Evolutionary conservation across 1,140 invertebrate genomes (phyloP), one percentile per base, ranked within the genome.

Genomic region (Drosophila yakuba): DNA sequence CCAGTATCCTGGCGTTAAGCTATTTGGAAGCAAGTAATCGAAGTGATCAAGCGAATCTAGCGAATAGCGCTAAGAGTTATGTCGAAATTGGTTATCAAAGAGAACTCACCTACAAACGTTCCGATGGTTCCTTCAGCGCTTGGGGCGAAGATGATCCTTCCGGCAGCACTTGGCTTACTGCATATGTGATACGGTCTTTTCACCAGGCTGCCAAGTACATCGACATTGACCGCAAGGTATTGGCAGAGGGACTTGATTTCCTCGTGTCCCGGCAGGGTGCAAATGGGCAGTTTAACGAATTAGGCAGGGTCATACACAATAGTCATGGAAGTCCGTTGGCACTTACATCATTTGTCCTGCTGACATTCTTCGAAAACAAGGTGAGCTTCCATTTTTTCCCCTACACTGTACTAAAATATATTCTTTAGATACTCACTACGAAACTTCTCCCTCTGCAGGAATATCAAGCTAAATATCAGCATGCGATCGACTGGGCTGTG

Each of bases 121-220:
- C 93, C 2, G 98, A 99, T 93, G 98, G 98, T 5, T 99, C 98
- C 0, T 99, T 99, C 91, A 98, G 97, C 90, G 96, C 97, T 93
- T 99, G 98, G 92, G 97, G 98, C 48, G 94, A 95, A 72, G 93
- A 93, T 3, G 96, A 98, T 92, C 89, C 93, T 3, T 94, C 93
- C 41, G 97, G 97, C 8, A 98, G 96, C 82, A 96, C 97, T 11
- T 99, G 97, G 97, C 51, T 99, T 20, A 98, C 98, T 5, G 97
- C 98, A 1, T 98, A 98, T 91, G 97, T 98, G 0, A 95, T 96
- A 0, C 95, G 97, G 60, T 97, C 97, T 45, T 96, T 99, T 83
- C 95, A 95, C 38, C 96, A 97, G 92, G 97, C 97, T 2, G 93
- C 94, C 47, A 93, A 94, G n/a, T 96, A 96, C 85, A 97, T 98